Conservation (phyloP, 2,797 vertebrate species). For the Cirrhinus molitorella region DNA sequence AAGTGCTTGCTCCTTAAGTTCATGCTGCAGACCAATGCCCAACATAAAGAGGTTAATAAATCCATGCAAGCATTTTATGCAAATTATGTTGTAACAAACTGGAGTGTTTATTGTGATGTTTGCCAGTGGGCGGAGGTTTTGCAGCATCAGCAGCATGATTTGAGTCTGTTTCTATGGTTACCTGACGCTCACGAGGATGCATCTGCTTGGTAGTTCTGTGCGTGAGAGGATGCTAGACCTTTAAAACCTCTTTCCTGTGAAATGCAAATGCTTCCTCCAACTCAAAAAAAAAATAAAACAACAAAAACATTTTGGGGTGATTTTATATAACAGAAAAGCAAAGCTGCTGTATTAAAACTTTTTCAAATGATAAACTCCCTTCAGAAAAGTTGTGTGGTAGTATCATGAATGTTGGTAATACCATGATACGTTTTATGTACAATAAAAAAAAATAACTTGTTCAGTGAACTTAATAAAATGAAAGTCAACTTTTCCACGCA, state of each 20-base stretch:
- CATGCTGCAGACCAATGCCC: slow-evolving; percentile 34
- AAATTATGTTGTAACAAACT: slow-evolving; percentile 29
- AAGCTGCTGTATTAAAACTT: background rate
- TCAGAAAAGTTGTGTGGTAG: background rate
- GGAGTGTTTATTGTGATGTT: slow-evolving; percentile 22
- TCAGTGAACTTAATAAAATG: no score
- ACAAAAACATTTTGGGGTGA: background rate
- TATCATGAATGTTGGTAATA: background rate
- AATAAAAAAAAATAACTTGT: no score
- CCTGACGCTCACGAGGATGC: slow-evolving; percentile 57
- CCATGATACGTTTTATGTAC: background rate
- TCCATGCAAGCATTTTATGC: slow-evolving; percentile 23
- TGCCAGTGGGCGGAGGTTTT: slow-evolving; percentile 20
- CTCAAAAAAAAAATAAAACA: background rate
- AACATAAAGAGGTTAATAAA: slow-evolving; percentile 35
- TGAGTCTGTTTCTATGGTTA: slow-evolving; percentile 75
- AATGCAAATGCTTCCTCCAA: slow-evolving; percentile 11
- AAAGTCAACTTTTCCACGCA: no score
- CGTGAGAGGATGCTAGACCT: slow-evolving; percentile 5
- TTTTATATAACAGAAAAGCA: background rate
- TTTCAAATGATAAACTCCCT: background rate
- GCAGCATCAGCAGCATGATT: slow-evolving; percentile 44
- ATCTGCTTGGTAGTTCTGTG: background rate
- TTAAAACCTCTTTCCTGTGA: slow-evolving; percentile 9
- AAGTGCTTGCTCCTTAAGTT: slow-evolving; percentile 41